Conservation (phyloP, 2,888 invertebrate genomes). For the Gibbula magus region DNA sequence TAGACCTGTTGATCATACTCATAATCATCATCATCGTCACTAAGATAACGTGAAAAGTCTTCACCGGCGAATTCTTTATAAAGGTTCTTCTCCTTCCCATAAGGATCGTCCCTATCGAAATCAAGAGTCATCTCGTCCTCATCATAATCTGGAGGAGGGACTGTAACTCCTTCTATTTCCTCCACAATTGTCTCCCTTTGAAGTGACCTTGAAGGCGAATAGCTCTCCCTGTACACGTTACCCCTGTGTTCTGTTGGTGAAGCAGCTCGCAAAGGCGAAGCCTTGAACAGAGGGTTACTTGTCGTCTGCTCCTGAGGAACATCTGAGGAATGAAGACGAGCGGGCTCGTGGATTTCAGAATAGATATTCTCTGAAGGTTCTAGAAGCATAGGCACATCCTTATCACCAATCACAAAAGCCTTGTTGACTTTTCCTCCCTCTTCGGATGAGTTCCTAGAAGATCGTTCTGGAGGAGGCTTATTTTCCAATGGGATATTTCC, state of each 20-base stretch:
- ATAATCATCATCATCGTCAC: conserved; percentile 38
- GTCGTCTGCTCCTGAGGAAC: neutral
- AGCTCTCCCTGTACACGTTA: neutral
- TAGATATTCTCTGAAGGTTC: conserved; percentile 22
- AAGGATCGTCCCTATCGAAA: conserved; percentile 35
- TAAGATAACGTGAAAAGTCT: conserved; percentile 44
- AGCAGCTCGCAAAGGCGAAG: neutral
- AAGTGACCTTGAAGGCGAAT: neutral
- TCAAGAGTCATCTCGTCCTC: conserved; percentile 46
- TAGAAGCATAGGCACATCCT: conserved; percentile 41
- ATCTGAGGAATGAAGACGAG: neutral
- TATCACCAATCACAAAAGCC: conserved; percentile 43
- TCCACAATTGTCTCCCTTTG: neutral
- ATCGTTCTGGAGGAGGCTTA: neutral
- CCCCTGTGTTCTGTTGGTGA: conserved; percentile 17
- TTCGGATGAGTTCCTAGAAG: neutral
- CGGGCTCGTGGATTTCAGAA: conserved; percentile 3
- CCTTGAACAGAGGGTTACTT: conserved; percentile 15
- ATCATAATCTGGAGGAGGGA: conserved; percentile 47
- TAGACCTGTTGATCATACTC: neutral
- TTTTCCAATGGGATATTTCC: conserved; percentile 1
- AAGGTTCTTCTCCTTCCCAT: neutral
- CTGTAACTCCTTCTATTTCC: conserved; percentile 32
- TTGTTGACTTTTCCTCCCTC: neutral
- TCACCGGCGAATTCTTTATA: conserved; percentile 42